Conservation (phyloP, 2,113 vertebrate species). For the Rutilus rutilus region DNA sequence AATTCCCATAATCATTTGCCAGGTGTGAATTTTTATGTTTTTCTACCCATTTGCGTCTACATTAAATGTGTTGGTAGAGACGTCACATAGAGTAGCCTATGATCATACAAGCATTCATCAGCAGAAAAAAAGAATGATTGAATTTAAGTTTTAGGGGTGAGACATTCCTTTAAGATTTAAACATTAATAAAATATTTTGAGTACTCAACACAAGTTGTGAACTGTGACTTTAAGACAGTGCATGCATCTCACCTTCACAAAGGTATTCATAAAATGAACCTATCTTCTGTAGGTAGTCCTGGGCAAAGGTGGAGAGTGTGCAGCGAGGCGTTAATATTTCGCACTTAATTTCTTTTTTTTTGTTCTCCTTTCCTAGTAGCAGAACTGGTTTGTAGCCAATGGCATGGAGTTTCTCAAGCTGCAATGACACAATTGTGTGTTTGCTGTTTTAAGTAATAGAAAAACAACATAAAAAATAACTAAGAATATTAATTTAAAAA, state of each 20-base stretch:
- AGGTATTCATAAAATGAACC: constrained; percentile 1
- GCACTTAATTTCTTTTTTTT: not conserved
- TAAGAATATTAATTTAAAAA: not conserved
- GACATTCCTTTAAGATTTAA: too few relatives aligned
- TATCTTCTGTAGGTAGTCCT: not conserved
- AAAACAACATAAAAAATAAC: not conserved
- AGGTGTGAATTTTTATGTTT: too few relatives aligned
- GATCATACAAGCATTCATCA: too few relatives aligned
- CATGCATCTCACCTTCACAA: not conserved
- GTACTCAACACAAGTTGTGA: too few relatives aligned
- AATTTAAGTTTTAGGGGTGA: too few relatives aligned
- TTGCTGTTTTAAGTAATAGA: not conserved
- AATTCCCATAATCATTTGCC: too few relatives aligned
- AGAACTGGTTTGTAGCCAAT: not conserved
- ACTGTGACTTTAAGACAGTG: not conserved
- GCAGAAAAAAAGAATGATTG: too few relatives aligned
- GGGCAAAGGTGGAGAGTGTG: not conserved
- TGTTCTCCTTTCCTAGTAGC: not conserved
- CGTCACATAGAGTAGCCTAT: too few relatives aligned
- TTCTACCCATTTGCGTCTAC: too few relatives aligned
- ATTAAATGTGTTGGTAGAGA: too few relatives aligned
- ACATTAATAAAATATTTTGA: too few relatives aligned
- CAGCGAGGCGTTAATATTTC: not conserved
- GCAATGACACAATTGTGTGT: not conserved
- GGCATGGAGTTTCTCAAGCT: not conserved